Evolutionary conservation across 2,113 vertebrate genomes (phyloP).

Genomic region (Odobenus rosmarus): DNA sequence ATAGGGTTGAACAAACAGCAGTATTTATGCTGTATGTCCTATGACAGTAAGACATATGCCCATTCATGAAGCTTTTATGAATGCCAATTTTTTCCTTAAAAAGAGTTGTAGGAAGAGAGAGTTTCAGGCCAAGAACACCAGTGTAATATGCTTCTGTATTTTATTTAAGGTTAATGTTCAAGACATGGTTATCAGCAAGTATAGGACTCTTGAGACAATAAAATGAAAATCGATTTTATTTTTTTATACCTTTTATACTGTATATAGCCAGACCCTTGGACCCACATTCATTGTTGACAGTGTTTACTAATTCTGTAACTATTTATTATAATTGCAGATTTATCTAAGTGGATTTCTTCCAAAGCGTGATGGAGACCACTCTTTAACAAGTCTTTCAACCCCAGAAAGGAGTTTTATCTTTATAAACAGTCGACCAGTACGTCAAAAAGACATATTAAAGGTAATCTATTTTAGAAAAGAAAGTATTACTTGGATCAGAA

Average conservation of each 20-base stretch:
- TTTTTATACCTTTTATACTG: neutral
- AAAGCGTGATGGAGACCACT: conserved; percentile 89
- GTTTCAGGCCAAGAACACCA: neutral
- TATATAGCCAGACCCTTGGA: neutral
- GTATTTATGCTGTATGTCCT: neutral
- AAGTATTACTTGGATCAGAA: neutral
- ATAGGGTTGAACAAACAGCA: neutral
- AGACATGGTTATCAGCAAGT: neutral
- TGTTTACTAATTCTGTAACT: conserved; percentile 23
- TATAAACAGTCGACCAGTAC: conserved; percentile 93
- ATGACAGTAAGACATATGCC: neutral
- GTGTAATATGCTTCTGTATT: neutral
- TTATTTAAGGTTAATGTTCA: conserved; percentile 35
- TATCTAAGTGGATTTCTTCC: conserved; percentile 94
- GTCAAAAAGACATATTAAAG: conserved; percentile 96
- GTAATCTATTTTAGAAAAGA: conserved; percentile 83
- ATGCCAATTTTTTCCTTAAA: conserved; percentile 20
- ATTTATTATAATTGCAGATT: conserved; percentile 86
- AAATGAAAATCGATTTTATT: neutral
- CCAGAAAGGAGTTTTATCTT: conserved; percentile 94
- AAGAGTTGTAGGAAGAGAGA: neutral
- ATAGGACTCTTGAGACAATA: neutral
- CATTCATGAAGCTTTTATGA: conserved; percentile 42
- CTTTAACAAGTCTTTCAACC: conserved; percentile 89
- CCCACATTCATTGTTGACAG: neutral